Conservation (phyloP, 1,140 invertebrate genomes). For the Brachionus plicatilis region DNA sequence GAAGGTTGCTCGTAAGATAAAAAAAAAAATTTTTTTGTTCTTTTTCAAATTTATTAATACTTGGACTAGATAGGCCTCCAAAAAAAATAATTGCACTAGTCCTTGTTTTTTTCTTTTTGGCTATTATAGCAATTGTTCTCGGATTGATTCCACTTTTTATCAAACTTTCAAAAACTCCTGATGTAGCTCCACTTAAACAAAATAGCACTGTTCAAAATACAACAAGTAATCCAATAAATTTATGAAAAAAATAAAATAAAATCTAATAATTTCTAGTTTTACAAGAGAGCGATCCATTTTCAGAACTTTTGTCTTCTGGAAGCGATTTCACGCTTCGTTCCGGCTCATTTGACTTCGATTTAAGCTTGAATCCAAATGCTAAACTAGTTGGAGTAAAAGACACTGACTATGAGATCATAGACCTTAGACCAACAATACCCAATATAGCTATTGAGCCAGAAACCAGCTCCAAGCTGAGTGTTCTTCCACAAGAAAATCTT, state of each 20-base stretch:
- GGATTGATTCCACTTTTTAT: conserved; percentile 7
- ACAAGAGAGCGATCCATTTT: background rate
- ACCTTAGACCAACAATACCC: conserved; percentile 1
- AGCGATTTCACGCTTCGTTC: background rate
- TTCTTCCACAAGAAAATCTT: background rate
- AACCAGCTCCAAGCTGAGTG: background rate
- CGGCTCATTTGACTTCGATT: background rate
- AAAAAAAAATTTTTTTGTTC: background rate
- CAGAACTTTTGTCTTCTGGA: background rate
- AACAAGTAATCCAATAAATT: background rate
- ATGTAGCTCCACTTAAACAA: background rate
- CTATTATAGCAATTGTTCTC: background rate
- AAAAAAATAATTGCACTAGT: background rate
- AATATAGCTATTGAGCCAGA: background rate
- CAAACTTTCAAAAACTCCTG: background rate
- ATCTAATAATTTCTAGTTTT: background rate
- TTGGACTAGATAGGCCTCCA: background rate
- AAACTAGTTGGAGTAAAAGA: background rate
- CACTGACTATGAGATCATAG: background rate
- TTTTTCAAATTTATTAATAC: background rate
- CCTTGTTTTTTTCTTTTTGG: background rate
- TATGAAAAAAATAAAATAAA: background rate
- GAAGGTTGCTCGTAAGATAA: background rate
- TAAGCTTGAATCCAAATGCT: background rate
- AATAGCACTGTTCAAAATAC: background rate